These are phyloP conservation scores for Aradus depressus DNA, from an alignment of 2,888 invertebrate genomes.

Conservation along the genomic window DNA sequence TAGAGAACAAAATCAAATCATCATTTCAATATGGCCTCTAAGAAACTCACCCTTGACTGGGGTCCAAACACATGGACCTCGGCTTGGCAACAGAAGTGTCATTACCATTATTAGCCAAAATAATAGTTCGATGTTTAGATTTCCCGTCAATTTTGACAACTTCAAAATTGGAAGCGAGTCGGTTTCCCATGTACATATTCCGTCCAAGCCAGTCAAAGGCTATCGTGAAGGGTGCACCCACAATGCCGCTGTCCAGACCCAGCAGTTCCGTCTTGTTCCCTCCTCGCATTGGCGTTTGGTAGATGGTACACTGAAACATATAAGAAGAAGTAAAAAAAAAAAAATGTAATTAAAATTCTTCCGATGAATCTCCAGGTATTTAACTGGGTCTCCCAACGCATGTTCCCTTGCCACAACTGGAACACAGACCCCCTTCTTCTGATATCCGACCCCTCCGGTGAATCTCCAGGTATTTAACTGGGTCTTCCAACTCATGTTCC, in stretches of 20 bases:
- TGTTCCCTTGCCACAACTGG: too few relatives aligned
- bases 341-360: too few relatives aligned
- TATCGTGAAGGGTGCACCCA: conserved; percentile 80
- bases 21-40: neutral
- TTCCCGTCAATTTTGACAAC: conserved; percentile 77
- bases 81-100: conserved; percentile 78
- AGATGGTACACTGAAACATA: conserved; percentile 71
- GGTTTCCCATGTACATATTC: conserved; percentile 87
- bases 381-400: too few relatives aligned
- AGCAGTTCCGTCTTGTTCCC: conserved; percentile 75
- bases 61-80: conserved; percentile 77
- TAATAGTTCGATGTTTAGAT: conserved; percentile 66
- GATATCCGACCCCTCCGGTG: too few relatives aligned
- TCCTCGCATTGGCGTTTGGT: conserved; percentile 69
- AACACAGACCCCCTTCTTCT: too few relatives aligned
- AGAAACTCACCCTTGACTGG: conserved; percentile 76
- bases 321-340: too few relatives aligned
- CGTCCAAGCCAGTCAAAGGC: conserved; percentile 96
- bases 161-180: conserved; percentile 81
- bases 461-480: too few relatives aligned
- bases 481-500: too few relatives aligned
- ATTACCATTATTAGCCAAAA: conserved; percentile 82
- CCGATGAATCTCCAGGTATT: too few relatives aligned
- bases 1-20: neutral
- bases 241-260: conserved; percentile 69